Conservation (phyloP, 2,113 vertebrate species). For the Perca flavescens region DNA sequence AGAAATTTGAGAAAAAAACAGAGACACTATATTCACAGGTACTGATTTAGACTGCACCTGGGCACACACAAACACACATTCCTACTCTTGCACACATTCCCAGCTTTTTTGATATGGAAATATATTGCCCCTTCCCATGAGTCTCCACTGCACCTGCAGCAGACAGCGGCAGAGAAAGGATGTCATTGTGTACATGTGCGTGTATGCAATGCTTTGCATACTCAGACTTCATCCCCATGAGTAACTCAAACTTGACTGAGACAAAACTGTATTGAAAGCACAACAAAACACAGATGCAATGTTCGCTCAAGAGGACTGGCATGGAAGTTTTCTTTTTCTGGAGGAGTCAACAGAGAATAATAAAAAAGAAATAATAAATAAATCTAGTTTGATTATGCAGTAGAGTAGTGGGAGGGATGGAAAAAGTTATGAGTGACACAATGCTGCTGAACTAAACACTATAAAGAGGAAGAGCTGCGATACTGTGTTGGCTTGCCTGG, state of each 20-base stretch:
- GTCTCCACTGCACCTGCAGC: slow-evolving; percentile 56
- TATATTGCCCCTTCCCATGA: slow-evolving; percentile 32
- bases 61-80: neutral
- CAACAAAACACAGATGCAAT: slow-evolving; percentile 40
- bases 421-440: slow-evolving; percentile 35
- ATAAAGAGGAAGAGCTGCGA: slow-evolving; percentile 25
- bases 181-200: slow-evolving; percentile 26
- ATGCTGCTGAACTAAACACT: slow-evolving; percentile 42
- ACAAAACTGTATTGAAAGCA: slow-evolving; percentile 53
- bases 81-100: neutral
- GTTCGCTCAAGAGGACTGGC: slow-evolving; percentile 19
- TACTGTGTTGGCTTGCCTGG: neutral
- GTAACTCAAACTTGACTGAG: slow-evolving; percentile 36
- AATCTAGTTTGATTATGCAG: neutral
- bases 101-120: slow-evolving; percentile 71
- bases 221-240: slow-evolving; percentile 15
- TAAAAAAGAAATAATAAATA: no score
- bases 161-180: slow-evolving; percentile 35
- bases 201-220: neutral
- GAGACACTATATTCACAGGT: slow-evolving; percentile 22
- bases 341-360: neutral
- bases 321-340: neutral
- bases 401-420: neutral
- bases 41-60: slow-evolving; percentile 41
- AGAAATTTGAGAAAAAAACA: slow-evolving; percentile 11